These are phyloP conservation scores for Cheilinus undulatus DNA, from an alignment of 2,113 vertebrate species.

Conservation along the genomic window DNA sequence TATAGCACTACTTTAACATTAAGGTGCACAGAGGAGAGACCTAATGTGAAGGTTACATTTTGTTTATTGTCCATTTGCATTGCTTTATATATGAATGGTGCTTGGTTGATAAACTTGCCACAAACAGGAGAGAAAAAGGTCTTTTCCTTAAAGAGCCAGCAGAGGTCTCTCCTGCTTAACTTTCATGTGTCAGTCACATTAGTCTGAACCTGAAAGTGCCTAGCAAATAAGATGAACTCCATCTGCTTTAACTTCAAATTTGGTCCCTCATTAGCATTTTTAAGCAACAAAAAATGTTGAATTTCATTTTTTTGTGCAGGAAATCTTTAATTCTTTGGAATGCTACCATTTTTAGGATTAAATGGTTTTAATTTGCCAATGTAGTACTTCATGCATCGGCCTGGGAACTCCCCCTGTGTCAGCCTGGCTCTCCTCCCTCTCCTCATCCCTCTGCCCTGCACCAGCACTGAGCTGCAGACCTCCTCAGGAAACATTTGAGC, in stretches of 20 bases:
- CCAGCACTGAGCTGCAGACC: conserved; percentile 11
- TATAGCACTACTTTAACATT: no score
- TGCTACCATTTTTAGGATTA: no score
- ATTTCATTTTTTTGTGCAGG: background rate
- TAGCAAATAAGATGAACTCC: background rate
- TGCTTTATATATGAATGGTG: no score
- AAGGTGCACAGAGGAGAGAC: no score
- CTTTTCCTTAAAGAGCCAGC: conserved; percentile 19
- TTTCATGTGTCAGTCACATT: background rate
- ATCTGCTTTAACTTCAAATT: background rate
- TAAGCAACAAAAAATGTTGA: background rate
- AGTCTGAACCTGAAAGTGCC: background rate
- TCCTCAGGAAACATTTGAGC: conserved; percentile 14
- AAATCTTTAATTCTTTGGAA: background rate
- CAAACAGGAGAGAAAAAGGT: background rate
- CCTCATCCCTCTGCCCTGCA: conserved; percentile 31
- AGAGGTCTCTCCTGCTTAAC: conserved; percentile 44
- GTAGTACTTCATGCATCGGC: conserved; percentile 9
- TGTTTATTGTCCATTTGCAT: no score
- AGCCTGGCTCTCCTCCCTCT: no score
- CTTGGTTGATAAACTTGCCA: no score
- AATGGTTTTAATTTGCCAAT: background rate
- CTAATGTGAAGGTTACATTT: no score
- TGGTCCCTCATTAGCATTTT: background rate
- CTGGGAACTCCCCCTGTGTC: conserved; percentile 52